These are phyloP conservation scores for Reinhardtius hippoglossoides DNA, from an alignment of 2,113 vertebrate genomes.

Conservation along the genomic window DNA sequence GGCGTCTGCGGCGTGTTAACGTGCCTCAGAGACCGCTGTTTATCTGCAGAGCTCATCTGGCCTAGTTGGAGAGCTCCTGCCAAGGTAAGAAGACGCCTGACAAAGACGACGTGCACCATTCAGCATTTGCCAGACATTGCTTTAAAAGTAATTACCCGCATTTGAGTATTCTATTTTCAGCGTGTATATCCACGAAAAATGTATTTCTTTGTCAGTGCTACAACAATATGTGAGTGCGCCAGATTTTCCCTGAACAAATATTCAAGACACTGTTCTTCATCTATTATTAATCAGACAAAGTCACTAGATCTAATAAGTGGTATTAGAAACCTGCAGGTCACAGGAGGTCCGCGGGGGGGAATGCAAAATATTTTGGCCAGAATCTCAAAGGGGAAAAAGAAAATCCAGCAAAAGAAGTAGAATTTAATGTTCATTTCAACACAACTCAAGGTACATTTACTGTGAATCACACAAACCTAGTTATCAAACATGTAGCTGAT, in stretches of 20 bases:
- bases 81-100: slow-evolving; percentile 77
- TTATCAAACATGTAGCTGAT: not conserved
- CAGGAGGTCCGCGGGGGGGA: slow-evolving; percentile 24
- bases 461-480: not conserved
- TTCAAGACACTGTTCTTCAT: slow-evolving; percentile 45
- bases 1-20: slow-evolving; percentile 51
- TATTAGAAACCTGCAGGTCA: slow-evolving; percentile 21
- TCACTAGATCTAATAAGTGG: slow-evolving; percentile 9
- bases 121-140: not conserved
- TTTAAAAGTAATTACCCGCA: slow-evolving; percentile 26
- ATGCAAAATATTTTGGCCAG: not conserved
- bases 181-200: slow-evolving; percentile 11
- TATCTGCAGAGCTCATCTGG: slow-evolving; percentile 53
- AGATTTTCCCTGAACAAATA: slow-evolving; percentile 49
- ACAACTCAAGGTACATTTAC: not conserved
- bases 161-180: not conserved
- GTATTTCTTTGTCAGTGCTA: slow-evolving; percentile 19
- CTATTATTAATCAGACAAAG: slow-evolving; percentile 51
- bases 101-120: not conserved
- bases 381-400: not conserved
- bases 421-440: not conserved
- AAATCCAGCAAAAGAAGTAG: not conserved
- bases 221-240: slow-evolving; percentile 6
- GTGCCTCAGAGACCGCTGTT: slow-evolving; percentile 43
- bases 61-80: slow-evolving; percentile 38